These are phyloP conservation scores for Linurgus olivaceus DNA, from an alignment of 2,797 vertebrate species.

Conservation along the genomic window DNA sequence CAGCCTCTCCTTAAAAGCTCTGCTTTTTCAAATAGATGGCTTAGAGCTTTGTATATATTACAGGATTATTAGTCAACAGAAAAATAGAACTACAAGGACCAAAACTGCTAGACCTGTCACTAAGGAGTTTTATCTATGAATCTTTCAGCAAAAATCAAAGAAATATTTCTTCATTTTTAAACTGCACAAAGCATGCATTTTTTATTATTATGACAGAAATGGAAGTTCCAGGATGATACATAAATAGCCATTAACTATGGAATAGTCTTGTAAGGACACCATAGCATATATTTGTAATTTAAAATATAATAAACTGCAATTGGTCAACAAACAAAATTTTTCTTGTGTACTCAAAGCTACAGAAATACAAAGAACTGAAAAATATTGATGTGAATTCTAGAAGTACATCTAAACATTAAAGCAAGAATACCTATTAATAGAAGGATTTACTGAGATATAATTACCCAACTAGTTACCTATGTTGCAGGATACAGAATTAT, in stretches of 20 bases:
- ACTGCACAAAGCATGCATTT: neutral
- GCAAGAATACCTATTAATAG: neutral
- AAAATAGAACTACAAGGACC: neutral
- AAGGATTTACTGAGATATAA: neutral
- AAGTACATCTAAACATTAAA: neutral
- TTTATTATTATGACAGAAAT: neutral
- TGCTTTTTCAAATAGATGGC: neutral
- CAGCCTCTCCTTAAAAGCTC: neutral
- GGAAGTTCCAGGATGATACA: neutral
- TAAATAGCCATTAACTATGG: neutral
- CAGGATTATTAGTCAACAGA: neutral
- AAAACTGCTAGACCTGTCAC: neutral
- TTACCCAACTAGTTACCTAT: neutral
- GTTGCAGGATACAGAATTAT: slow-evolving; percentile 12
- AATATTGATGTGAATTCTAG: neutral
- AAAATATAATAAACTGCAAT: neutral
- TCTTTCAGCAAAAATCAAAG: neutral
- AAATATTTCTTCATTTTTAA: neutral
- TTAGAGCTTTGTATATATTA: neutral
- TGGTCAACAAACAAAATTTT: neutral
- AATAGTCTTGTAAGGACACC: neutral
- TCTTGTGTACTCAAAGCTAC: neutral
- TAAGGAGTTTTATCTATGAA: neutral
- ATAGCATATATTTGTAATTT: neutral
- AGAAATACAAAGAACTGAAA: neutral